Percentiles rank a stretch among this genome's conserved stretches.
These are phyloP conservation scores for Platorchestia sp. DNA, from an alignment of 1,140 invertebrate species.

Conservation along the genomic window DNA sequence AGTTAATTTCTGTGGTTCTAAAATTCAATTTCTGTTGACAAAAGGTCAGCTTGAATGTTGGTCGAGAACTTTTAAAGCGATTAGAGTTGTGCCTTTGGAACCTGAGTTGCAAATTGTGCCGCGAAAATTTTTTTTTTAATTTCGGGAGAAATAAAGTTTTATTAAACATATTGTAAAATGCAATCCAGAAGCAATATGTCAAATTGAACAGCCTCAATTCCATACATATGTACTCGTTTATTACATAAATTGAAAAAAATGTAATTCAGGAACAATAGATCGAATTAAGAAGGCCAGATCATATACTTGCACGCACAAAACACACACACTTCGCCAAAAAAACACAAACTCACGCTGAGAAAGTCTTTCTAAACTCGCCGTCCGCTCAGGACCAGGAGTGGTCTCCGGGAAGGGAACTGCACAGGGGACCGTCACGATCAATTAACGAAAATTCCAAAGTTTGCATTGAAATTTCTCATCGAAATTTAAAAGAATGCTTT, in stretches of 20 bases:
- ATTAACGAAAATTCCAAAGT: background rate
- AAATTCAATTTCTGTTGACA: background rate
- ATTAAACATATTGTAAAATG: too few species aligned
- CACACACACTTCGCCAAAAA: background rate
- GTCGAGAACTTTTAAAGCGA: background rate
- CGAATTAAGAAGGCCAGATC: too few species aligned
- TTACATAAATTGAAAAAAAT: too few species aligned
- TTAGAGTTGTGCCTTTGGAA: too few species aligned
- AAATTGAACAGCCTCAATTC: too few species aligned
- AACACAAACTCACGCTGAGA: background rate
- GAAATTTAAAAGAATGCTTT: background rate
- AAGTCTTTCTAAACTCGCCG: background rate
- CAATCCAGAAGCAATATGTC: too few species aligned
- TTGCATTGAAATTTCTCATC: background rate
- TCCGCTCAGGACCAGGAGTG: background rate
- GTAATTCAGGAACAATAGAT: too few species aligned
- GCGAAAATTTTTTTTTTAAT: background rate
- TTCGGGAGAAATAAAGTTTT: too few species aligned
- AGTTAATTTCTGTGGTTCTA: background rate
- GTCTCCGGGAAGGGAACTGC: background rate
- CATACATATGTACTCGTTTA: too few species aligned
- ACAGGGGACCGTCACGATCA: background rate
- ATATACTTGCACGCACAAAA: too few species aligned
- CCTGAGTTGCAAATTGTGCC: background rate
- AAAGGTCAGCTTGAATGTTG: too few species aligned